A percentile compares a stretch with the other conserved stretches of the same genome.
Evolutionary conservation across 2,113 vertebrate genomes (phyloP).

Genomic region (Bos javanicus): DNA sequence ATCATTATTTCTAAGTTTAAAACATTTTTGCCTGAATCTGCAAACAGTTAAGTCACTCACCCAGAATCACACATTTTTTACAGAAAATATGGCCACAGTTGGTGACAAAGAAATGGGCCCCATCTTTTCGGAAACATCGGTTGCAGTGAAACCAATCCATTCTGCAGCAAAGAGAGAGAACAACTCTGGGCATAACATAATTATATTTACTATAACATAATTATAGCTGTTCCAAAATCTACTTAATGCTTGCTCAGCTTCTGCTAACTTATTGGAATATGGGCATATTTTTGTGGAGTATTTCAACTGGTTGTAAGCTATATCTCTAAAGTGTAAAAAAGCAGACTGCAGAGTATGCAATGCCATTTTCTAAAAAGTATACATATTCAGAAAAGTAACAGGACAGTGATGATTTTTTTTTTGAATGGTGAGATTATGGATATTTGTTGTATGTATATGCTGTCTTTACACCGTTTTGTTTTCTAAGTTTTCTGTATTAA

Average conservation of each 20-base stretch:
- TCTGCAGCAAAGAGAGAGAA: slow-evolving; percentile 28
- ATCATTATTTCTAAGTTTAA: slow-evolving; percentile 31
- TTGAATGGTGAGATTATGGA: not conserved
- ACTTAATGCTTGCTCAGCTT: not conserved
- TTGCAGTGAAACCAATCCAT: slow-evolving; percentile 96
- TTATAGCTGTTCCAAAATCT: not conserved
- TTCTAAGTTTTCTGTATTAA: not conserved
- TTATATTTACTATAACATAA: not conserved
- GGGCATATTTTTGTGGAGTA: not conserved
- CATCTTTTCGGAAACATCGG: slow-evolving; percentile 83
- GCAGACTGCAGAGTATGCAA: not conserved
- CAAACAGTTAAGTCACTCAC: slow-evolving; percentile 75
- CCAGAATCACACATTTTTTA: slow-evolving; percentile 82
- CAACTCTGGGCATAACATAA: not conserved
- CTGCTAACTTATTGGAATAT: not conserved
- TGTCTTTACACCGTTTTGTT: not conserved
- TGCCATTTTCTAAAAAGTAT: not conserved
- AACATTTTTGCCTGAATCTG: slow-evolving; percentile 26
- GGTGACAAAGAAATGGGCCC: slow-evolving; percentile 81
- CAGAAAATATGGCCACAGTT: slow-evolving; percentile 91
- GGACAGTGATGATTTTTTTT: not conserved
- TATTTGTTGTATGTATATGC: not conserved
- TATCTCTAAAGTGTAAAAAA: not conserved
- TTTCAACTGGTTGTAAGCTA: not conserved
- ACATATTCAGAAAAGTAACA: not conserved